Evolutionary conservation across 2,888 invertebrate genomes (phyloP).

Genomic region (Nomada fucata): DNA sequence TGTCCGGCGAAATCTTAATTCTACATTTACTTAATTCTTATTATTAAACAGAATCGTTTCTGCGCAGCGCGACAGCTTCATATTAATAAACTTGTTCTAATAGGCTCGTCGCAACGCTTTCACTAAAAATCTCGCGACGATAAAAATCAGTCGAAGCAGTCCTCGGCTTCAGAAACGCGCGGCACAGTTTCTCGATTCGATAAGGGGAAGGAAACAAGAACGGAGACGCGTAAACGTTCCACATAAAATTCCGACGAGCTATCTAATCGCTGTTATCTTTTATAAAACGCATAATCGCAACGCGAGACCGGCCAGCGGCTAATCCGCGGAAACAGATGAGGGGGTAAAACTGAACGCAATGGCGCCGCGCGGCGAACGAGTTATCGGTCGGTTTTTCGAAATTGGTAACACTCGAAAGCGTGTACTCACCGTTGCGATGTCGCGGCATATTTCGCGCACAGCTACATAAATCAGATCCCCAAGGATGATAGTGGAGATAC

Average conservation of each 20-base stretch:
- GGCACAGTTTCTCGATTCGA: background rate
- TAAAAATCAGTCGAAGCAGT: background rate
- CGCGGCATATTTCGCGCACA: constrained; percentile 66
- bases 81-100: background rate
- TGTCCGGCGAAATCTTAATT: too few relatives aligned
- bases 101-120: too few relatives aligned
- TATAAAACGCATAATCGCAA: constrained; percentile 18
- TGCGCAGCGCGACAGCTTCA: too few relatives aligned
- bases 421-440: constrained; percentile 61
- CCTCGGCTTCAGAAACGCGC: background rate
- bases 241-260: background rate
- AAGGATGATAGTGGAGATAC: constrained; percentile 66
- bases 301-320: background rate
- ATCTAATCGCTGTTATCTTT: constrained; percentile 33
- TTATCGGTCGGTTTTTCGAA: background rate
- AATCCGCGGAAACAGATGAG: background rate
- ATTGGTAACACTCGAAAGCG: constrained; percentile 16
- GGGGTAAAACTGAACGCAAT: background rate
- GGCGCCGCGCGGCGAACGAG: constrained; percentile 3
- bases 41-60: background rate
- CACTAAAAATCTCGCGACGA: background rate
- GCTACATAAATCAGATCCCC: constrained; percentile 74
- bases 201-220: constrained; percentile 7
- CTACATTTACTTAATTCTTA: too few relatives aligned
- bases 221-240: constrained; percentile 8